phyloP scores from a whole-genome alignment of 1,140 invertebrate genomes.

The Dreissena rostriformis region DNA sequence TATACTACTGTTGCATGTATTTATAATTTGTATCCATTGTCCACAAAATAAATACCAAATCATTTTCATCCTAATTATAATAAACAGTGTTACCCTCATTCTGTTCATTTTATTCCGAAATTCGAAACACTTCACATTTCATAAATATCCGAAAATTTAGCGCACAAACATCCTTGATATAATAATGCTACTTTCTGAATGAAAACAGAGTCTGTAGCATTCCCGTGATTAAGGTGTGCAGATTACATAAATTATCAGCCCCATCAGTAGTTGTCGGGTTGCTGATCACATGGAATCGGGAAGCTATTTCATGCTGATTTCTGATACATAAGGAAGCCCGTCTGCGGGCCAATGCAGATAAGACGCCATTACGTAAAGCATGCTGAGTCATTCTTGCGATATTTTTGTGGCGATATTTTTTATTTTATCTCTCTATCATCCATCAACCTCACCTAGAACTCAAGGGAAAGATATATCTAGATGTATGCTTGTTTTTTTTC shows the following conservation, averaged over 20 bases:
- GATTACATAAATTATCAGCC: not conserved
- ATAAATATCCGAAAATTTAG: not conserved
- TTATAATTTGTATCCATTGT: no score
- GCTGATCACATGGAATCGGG: not conserved
- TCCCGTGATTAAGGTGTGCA: not conserved
- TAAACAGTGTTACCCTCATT: no score
- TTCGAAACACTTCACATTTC: not conserved
- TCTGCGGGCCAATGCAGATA: not conserved
- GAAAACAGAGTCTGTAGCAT: not conserved
- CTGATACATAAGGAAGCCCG: not conserved
- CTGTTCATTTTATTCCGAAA: not conserved
- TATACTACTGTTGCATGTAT: no score
- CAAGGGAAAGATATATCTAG: no score
- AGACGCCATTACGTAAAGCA: conserved; percentile 5
- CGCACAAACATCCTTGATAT: not conserved
- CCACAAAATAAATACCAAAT: no score
- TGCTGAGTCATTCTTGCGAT: not conserved
- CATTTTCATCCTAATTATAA: no score
- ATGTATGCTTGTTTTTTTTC: no score
- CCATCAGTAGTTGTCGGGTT: conserved; percentile 1
- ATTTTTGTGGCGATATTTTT: not conserved
- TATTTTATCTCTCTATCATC: no score
- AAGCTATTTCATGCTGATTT: not conserved
- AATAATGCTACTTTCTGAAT: not conserved
- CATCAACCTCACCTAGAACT: no score